A percentile compares a stretch with the other conserved stretches of the same genome.
These are phyloP conservation scores for Vanessa tameamea DNA, from an alignment of 1,140 invertebrate genomes.

Conservation along the genomic window DNA sequence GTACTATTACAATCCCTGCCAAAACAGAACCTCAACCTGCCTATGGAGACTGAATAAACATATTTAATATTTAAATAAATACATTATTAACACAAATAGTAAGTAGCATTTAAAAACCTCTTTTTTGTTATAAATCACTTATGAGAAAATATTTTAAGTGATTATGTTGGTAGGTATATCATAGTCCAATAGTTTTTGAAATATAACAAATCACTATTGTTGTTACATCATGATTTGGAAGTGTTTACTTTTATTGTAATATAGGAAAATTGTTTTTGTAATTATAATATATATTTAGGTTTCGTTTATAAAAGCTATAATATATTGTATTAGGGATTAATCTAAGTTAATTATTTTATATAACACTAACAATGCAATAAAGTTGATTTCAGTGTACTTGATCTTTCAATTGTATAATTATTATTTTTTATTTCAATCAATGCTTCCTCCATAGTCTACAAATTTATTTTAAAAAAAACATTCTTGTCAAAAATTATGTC, in stretches of 20 bases:
- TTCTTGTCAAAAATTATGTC: neutral
- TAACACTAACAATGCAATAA: conserved; percentile 11
- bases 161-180: conserved; percentile 2
- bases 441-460: neutral
- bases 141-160: conserved; percentile 1
- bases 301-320: conserved; percentile 3
- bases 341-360: conserved; percentile 18
- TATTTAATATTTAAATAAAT: neutral
- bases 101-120: neutral
- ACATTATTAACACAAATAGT: neutral
- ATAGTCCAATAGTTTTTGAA: conserved; percentile 1
- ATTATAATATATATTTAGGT: conserved; percentile 1
- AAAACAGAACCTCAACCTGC: conserved; percentile 49
- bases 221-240: neutral
- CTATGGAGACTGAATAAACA: conserved; percentile 63
- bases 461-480: neutral
- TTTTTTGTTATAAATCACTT: neutral
- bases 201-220: neutral
- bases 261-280: neutral
- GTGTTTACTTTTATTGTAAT: conserved; percentile 4
- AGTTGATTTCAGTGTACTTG: neutral
- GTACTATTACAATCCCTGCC: conserved; percentile 58
- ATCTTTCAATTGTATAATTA: neutral
- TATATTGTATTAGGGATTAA: conserved; percentile 18
- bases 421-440: neutral